Base-by-base conservation (phyloP, 2,797 vertebrate species). In the Muscicapa striata region DNA sequence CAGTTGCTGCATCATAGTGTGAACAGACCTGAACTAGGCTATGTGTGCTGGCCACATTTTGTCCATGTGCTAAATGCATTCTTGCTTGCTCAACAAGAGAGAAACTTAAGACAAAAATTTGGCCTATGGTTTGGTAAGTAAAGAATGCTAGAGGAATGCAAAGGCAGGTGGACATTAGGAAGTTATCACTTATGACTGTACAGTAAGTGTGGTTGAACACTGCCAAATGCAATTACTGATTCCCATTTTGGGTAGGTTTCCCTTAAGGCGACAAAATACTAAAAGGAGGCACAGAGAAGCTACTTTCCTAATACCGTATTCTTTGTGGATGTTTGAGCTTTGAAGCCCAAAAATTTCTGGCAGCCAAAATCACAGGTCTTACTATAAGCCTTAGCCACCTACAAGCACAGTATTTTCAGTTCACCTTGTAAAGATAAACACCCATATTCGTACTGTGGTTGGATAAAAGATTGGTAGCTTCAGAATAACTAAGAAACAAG, bases 41-140 rank as follows among this genome's bases (percentile, higher is more conserved):
- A 1, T 3, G 0, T 43, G 59, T 7, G 8, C 15, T 85, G 54
- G 27, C 34, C 73, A 2, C 0, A 0, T 79, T 89, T 58, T 87
- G 18, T 15, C n/a, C 19, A 2, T 9, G 14, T 49, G 34, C 34
- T 70, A 57, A 89, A 46, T 43, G 23, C 51, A 9, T 74, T 82
- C 17, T 41, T 77, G 32, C 15, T 74, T 7, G 2, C 19, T 9
- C 13, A 9, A 19, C 22, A 40, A 30, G 41, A 63, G 23, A 52
- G 43, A 46, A 21, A 11, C 43, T 87, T 23, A 22, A 46, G 21
- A 77, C n/a, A 69, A 80, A 38, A 74, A 49, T 20, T 14, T 82
- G 45, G n/a, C 36, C 46, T 48, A 1, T 15, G 29, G 38, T 73
- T 90, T 85, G 49, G 9, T 69, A 57, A 74, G 41, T 8, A 45